Base-by-base conservation (phyloP, 2,797 vertebrate genomes). In the Oreochromis grahami region DNA sequence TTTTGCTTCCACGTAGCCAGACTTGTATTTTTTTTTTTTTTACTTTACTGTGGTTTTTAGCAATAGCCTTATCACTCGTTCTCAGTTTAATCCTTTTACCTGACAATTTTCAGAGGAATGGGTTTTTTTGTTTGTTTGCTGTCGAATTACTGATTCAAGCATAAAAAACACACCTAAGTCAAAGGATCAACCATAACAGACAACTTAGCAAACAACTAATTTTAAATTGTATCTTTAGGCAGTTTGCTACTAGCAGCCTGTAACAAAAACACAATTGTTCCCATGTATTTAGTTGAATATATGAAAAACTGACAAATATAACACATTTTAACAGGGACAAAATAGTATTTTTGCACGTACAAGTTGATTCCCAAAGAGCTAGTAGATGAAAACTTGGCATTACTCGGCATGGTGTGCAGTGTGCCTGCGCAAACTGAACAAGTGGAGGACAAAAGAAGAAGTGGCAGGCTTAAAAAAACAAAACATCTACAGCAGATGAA, bases 121-220 rank as follows among this genome's bases (percentile, higher is more conserved):
- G 26, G 8, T 1, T 32, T 6, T 5, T 17, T 14, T 45, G 43
- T 45, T 63, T 63, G 60, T 21, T 21, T 63, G 19, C 36, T 63
- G 6, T 63, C 36, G 32, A 36, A 63, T 63, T 32, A 65, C 21
- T 65, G 19, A 65, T 21, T 65, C 34, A 65, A 65, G 60, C 19
- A 68, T 60, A 60, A 68, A 68, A 14, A 68, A 24, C n/a, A 15
- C 38, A 68, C 38, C 36, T 41, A 68, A 68, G n/a, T 38, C 34
- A 63, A 38, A 38, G 58, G 19, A 65, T 65, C n/a, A 68, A 68
- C 38, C 21, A 43, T 15, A 15, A 68, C 13, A 68, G 38, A 43
- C 38, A 26, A 43, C 38, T 43, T 68, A 15, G 38, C 63, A 68
- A 43, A 43, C n/a, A 43, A 24, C 38, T 9, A 24, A 43, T 68